Conservation (phyloP, 2,113 vertebrate species). For the Lophura nycthemera region DNA sequence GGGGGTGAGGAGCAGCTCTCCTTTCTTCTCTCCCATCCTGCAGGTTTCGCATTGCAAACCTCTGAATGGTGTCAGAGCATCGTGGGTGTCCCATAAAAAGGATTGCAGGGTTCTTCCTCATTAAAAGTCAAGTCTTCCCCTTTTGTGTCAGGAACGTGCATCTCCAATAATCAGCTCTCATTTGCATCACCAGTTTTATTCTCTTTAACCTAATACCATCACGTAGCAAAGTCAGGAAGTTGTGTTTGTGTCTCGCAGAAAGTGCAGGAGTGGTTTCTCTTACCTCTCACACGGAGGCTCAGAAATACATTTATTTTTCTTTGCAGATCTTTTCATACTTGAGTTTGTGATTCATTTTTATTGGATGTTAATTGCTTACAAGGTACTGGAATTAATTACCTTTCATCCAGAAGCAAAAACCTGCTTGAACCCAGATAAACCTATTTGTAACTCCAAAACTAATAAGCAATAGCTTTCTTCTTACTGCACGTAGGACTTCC, state of each 20-base stretch:
- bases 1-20: too few relatives aligned
- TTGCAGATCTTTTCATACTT: not conserved
- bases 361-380: fast-evolving
- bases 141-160: fast-evolving
- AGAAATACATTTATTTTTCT: not conserved
- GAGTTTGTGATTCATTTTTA: not conserved
- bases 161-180: not conserved
- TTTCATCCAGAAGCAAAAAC: not conserved
- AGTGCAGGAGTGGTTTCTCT: not conserved
- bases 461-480: not conserved
- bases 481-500: fast-evolving
- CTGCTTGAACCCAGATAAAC: not conserved
- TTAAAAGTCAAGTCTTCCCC: not conserved
- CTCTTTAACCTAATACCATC: not conserved
- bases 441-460: too few relatives aligned
- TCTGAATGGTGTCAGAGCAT: not conserved
- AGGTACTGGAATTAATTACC: not conserved
- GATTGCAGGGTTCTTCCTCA: not conserved
- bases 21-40: not conserved
- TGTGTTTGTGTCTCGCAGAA: not conserved
- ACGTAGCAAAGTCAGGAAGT: not conserved
- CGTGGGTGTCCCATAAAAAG: not conserved
- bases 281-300: not conserved
- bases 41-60: not conserved
- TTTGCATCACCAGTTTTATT: not conserved